Percentiles rank a stretch among this genome's conserved stretches.
Evolutionary conservation across 2,797 vertebrate genomes (phyloP).

Genomic region (Coranthus polyacanthus): DNA sequence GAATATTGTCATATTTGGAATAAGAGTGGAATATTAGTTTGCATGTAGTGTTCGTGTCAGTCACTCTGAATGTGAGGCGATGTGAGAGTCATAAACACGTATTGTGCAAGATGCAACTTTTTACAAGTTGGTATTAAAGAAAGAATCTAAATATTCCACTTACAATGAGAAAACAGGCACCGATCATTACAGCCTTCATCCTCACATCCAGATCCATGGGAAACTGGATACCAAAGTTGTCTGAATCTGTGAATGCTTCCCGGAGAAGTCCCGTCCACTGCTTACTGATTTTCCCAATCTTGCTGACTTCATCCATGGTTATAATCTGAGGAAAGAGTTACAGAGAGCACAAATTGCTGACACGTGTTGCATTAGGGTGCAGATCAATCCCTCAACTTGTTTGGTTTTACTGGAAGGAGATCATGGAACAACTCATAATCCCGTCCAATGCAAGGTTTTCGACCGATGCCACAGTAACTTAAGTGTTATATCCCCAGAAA

Average conservation of each 20-base stretch:
- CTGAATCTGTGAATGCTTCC: constrained; percentile 92
- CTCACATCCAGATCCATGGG: constrained; percentile 95
- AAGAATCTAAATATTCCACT: constrained; percentile 72
- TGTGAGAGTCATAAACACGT: no score
- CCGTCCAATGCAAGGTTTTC: constrained; percentile 21
- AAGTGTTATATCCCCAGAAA: constrained; percentile 22
- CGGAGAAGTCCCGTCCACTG: constrained; percentile 97
- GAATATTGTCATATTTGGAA: no score
- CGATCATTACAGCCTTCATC: constrained; percentile 96
- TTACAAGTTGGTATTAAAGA: no score
- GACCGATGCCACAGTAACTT: constrained; percentile 20
- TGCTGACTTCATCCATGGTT: constrained; percentile 91
- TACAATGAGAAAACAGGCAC: constrained; percentile 97
- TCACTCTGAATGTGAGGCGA: no score
- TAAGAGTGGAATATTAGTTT: no score
- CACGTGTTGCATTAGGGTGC: constrained; percentile 32
- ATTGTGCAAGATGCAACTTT: no score
- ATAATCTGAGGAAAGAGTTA: constrained; percentile 85
- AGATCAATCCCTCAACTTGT: constrained; percentile 28
- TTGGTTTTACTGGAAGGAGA: constrained; percentile 37
- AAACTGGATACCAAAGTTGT: constrained; percentile 97
- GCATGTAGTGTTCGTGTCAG: no score
- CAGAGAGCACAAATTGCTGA: constrained; percentile 20
- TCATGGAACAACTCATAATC: constrained; percentile 29
- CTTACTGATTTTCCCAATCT: constrained; percentile 97